A percentile compares a stretch with the other conserved stretches of the same genome.
phyloP scores from a whole-genome alignment of 2,888 invertebrate species.

The Drosophila rellima region DNA sequence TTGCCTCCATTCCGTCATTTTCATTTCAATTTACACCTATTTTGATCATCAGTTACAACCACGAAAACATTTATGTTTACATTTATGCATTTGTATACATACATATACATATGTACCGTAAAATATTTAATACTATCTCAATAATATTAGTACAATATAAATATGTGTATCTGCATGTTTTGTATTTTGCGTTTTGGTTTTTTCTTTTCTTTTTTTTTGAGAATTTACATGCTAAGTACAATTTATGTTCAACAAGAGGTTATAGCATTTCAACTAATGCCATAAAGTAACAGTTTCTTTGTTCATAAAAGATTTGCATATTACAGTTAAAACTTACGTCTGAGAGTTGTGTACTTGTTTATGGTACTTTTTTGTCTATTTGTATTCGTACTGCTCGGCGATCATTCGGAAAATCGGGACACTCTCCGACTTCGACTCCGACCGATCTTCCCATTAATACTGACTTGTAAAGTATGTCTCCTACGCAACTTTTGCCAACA shows the following conservation, averaged over 20 bases:
- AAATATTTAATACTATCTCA: conserved; percentile 65
- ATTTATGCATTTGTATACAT: conserved; percentile 58
- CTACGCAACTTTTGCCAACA: conserved; percentile 15
- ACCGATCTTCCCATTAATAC: conserved; percentile 42
- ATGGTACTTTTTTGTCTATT: conserved; percentile 42
- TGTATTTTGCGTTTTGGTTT: background rate
- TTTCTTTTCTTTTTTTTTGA: conserved; percentile 30
- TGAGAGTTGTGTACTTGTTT: conserved; percentile 69
- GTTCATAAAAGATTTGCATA: conserved; percentile 67
- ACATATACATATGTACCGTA: conserved; percentile 44
- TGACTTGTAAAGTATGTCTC: conserved; percentile 67
- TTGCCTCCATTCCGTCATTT: conserved; percentile 30
- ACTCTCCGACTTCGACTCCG: background rate
- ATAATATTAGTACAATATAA: conserved; percentile 65
- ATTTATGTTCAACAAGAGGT: conserved; percentile 78
- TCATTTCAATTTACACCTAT: conserved; percentile 66
- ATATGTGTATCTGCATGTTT: conserved; percentile 38
- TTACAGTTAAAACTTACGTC: conserved; percentile 79
- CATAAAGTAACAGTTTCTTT: conserved; percentile 75
- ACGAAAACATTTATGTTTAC: conserved; percentile 77
- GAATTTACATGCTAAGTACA: conserved; percentile 69
- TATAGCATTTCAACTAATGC: conserved; percentile 73
- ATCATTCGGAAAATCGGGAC: conserved; percentile 10
- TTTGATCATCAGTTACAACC: conserved; percentile 85
- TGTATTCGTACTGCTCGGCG: conserved; percentile 35